Evolutionary conservation across 2,888 invertebrate genomes (phyloP), one percentile per base, ranked within the genome.

Genomic region (Linnaemya tessellans): DNA sequence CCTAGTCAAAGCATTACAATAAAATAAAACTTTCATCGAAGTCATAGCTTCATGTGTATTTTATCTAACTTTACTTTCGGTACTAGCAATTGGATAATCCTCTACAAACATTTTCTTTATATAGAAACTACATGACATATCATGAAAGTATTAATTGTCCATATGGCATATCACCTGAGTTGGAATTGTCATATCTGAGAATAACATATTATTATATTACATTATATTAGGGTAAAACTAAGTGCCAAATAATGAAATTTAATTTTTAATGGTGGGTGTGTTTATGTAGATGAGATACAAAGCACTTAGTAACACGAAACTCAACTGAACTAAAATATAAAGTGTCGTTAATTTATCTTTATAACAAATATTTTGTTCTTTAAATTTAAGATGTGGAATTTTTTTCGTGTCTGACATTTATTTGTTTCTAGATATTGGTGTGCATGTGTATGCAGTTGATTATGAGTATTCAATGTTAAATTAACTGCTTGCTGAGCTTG

Each of bases 331-430:
- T 30, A 58, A 30, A 15, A 30, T 58, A 9, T 8, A 38, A 9
- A 38, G 46, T 46, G 15, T 25, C 15, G 15, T 56, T 30, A 58
- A 30, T 58, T 60, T 60, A 60, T 60, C 60, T 60, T 18, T 60
- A 60, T 18, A 38, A 35, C 54, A 62, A 11, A 41, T 38, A 41
- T 64, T 41, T 64, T 1, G 2, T 1, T 56, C n/a, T 71, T 56
- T 74, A 51, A 41, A 15, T 43, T 25, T 64, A 54, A n/a, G 30
- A 30, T 49, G 38, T 77, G 77, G 77, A 77, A 77, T 11, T 5
- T 67, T 68, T 60, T 60, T 38, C 41, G 22, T 77, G 49, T 43
- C n/a, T 43, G 64, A 20, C 65, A 75, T 30, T 13, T 35, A 75
- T 30, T 13, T 35, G 30, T 22, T 20, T 22, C 75, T 9, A 20